These are phyloP conservation scores for Panzeria rudis DNA, from an alignment of 2,888 invertebrate species.

Conservation along the genomic window DNA sequence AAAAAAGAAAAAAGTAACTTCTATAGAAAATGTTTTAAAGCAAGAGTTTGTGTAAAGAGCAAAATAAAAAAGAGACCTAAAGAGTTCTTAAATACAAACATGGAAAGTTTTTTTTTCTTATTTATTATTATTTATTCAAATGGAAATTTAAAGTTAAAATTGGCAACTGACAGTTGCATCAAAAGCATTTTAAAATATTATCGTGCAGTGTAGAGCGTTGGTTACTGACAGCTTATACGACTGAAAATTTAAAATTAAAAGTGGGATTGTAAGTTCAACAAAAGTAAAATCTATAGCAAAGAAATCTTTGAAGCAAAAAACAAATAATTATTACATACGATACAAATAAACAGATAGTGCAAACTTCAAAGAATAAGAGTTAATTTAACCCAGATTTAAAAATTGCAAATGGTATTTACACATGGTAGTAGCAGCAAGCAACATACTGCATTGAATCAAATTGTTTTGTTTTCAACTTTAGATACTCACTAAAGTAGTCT, in stretches of 20 bases:
- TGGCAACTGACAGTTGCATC: constrained; percentile 65
- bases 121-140: constrained; percentile 54
- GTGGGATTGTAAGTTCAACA: background rate
- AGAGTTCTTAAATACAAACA: constrained; percentile 3
- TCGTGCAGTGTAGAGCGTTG: background rate
- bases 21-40: constrained; percentile 19
- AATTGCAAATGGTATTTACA: background rate
- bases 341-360: background rate
- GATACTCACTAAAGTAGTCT: background rate
- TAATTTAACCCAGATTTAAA: background rate
- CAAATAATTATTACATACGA: constrained; percentile 23
- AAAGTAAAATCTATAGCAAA: constrained; percentile 9
- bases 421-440: background rate
- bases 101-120: background rate
- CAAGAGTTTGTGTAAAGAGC: background rate
- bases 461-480: background rate
- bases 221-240: background rate
- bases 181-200: constrained; percentile 56
- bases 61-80: background rate
- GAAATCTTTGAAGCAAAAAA: constrained; percentile 8
- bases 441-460: background rate
- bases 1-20: constrained; percentile 7
- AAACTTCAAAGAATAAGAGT: background rate
- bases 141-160: constrained; percentile 60
- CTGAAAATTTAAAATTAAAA: constrained; percentile 18